Percentiles rank a stretch among this genome's conserved stretches.
phyloP scores from a whole-genome alignment of 2,888 invertebrate genomes.

The Griposia aprilina region DNA sequence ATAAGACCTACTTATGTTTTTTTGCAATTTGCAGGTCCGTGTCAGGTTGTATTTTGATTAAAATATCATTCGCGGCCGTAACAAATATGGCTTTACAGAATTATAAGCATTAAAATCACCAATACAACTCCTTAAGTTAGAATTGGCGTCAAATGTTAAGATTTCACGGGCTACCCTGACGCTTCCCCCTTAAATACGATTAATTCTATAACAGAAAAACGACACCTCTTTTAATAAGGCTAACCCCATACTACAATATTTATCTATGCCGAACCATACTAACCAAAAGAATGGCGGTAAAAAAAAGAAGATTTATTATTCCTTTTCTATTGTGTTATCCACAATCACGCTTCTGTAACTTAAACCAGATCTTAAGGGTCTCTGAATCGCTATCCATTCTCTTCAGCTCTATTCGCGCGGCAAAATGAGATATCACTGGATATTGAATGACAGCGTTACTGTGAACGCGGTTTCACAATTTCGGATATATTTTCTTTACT shows the following conservation, averaged over 20 bases:
- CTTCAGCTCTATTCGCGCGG: slow-evolving; percentile 82
- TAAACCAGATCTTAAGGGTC: slow-evolving; percentile 72
- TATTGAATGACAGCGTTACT: slow-evolving; percentile 86
- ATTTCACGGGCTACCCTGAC: too few species aligned
- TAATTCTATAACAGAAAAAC: neutral
- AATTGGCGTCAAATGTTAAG: too few species aligned
- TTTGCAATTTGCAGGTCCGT: too few species aligned
- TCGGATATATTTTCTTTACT: slow-evolving; percentile 49
- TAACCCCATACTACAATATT: slow-evolving; percentile 8
- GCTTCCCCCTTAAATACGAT: too few species aligned
- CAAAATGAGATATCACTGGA: slow-evolving; percentile 89
- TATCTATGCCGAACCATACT: slow-evolving; percentile 17
- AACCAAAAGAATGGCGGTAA: slow-evolving; percentile 13
- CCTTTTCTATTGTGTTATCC: slow-evolving; percentile 21
- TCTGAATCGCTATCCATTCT: slow-evolving; percentile 81
- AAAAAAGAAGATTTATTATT: slow-evolving; percentile 29
- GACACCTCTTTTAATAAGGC: neutral
- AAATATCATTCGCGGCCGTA: too few species aligned
- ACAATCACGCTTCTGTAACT: slow-evolving; percentile 63
- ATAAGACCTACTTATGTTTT: too few species aligned
- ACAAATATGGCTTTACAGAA: too few species aligned
- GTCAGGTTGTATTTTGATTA: too few species aligned
- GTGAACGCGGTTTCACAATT: slow-evolving; percentile 74
- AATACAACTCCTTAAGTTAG: too few species aligned
- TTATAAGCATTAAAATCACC: too few species aligned